Evolutionary conservation across 2,797 vertebrate species (phyloP).

Genomic region (Amphiprion clarkii): DNA sequence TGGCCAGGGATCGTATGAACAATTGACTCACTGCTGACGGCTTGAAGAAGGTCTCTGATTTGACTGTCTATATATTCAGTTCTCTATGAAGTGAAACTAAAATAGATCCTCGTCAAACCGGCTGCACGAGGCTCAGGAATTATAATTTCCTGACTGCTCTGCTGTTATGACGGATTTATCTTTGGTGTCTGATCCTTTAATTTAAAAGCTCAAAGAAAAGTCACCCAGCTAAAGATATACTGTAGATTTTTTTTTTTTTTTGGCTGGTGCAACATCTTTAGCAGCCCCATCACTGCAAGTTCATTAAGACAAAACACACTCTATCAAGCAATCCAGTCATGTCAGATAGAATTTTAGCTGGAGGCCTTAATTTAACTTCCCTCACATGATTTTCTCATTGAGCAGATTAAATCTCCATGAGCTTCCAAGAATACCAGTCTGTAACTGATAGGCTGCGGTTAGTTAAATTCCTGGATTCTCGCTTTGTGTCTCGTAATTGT

Average conservation of each 20-base stretch:
- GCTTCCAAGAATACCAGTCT: slow-evolving; percentile 33
- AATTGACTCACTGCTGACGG: slow-evolving; percentile 5
- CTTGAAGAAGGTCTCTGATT: slow-evolving; percentile 13
- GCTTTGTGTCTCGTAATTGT: slow-evolving; percentile 48
- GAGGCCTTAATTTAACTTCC: slow-evolving; percentile 29
- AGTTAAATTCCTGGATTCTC: slow-evolving; percentile 36
- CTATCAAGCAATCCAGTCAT: slow-evolving; percentile 19
- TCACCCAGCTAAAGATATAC: slow-evolving; percentile 19
- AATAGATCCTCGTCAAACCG: slow-evolving; percentile 36
- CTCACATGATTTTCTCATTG: slow-evolving; percentile 41
- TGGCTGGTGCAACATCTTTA: slow-evolving; percentile 24
- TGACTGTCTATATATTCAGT: neutral
- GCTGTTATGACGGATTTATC: slow-evolving; percentile 21
- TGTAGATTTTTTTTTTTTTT: neutral
- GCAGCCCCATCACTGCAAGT: slow-evolving; percentile 16
- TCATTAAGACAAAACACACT: slow-evolving; percentile 35
- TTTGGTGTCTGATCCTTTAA: slow-evolving; percentile 48
- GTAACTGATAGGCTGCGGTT: slow-evolving; percentile 30
- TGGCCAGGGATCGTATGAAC: slow-evolving; percentile 41
- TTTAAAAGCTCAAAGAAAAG: slow-evolving; percentile 36
- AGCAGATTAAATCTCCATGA: slow-evolving; percentile 53
- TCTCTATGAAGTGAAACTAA: slow-evolving; percentile 34
- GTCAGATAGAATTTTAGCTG: slow-evolving; percentile 41
- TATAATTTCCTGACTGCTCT: slow-evolving; percentile 44
- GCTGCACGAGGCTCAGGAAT: slow-evolving; percentile 28